Base-by-base conservation (phyloP, 2,113 vertebrate species). In the Bubo blakistoni region DNA sequence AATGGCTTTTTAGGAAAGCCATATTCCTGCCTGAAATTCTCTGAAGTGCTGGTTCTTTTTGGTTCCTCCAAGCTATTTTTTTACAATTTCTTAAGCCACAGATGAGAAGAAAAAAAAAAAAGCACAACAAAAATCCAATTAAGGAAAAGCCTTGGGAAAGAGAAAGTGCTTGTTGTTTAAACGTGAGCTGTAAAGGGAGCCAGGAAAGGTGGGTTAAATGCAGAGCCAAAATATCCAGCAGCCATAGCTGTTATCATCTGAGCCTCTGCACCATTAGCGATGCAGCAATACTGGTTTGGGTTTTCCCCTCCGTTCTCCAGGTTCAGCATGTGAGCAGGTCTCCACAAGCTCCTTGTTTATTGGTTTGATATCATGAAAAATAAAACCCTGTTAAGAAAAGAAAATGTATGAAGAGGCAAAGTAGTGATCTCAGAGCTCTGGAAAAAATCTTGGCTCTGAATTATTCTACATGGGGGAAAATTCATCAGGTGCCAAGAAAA, bases 211-310 rank as follows among this genome's bases (percentile, higher is more conserved):
- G 62, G 62, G 54, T 86, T 90, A 79, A 78, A 81, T 79, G 65
- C 69, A 81, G 86, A 92, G 44, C 49, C 86, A 44, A 90, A 92
- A 86, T 47, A 96, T 87, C 70, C 92, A 92, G 42, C 86, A 86
- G 58, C 87, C 71, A 52, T 62, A 73, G 63, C 17, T 92, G 92
- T 86, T 97, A 96, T 79, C 92, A 96, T 79, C 92, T 85, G 80
- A 94, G 82, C 76, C 71, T 93, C 82, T 82, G 69, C 7, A 22
- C 69, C 83, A 84, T 84, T 81, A 92, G 20, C 1, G 1, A 95
- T 89, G 94, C 81, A 90, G 92, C 52, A 89, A 85, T 77, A 84
- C 91, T 92, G 73, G 85, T 95, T 90, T 94, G 96, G 94, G 92
- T 95, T 97, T 96, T 96, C 91, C 94, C 94, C 94, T 93, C 83